These are phyloP conservation scores for Ormyrus thymus DNA, from an alignment of 2,888 invertebrate genomes.

Conservation along the genomic window DNA sequence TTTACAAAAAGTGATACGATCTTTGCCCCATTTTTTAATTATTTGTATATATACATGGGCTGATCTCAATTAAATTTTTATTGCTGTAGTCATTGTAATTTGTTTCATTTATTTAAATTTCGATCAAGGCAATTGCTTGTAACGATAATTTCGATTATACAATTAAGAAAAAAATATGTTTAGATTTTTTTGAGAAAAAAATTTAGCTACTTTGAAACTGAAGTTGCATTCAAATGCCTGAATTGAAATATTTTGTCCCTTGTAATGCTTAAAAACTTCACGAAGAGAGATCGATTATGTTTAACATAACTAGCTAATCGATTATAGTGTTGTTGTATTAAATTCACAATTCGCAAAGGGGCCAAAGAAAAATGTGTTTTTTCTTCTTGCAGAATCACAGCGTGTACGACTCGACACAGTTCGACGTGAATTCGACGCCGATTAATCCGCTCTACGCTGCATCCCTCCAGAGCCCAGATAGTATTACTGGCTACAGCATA, in stretches of 20 bases:
- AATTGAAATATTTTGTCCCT: neutral
- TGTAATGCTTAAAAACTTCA: neutral
- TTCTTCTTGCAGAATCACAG: constrained; percentile 80
- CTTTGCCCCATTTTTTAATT: constrained; percentile 35
- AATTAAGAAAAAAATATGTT: neutral
- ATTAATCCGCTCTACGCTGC: constrained; percentile 83
- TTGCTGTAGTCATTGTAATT: constrained; percentile 42
- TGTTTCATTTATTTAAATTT: constrained; percentile 54
- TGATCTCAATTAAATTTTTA: constrained; percentile 46
- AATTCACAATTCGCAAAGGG: too few relatives aligned
- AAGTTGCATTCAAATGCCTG: constrained; percentile 13
- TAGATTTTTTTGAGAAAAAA: too few relatives aligned
- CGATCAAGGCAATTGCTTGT: constrained; percentile 41
- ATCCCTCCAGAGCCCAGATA: constrained; percentile 84
- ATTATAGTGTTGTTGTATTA: too few relatives aligned
- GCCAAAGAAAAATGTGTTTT: neutral
- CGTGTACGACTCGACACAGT: constrained; percentile 84
- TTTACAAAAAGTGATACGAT: constrained; percentile 37
- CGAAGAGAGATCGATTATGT: neutral
- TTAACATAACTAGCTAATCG: neutral
- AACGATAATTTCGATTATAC: neutral
- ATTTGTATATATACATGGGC: constrained; percentile 36
- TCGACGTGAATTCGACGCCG: constrained; percentile 81
- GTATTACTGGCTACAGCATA: constrained; percentile 80
- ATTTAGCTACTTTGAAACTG: too few relatives aligned